A percentile compares a stretch with the other conserved stretches of the same genome.
These are phyloP conservation scores for Ceratitis capitata DNA, from an alignment of 1,140 invertebrate species.

Conservation along the genomic window DNA sequence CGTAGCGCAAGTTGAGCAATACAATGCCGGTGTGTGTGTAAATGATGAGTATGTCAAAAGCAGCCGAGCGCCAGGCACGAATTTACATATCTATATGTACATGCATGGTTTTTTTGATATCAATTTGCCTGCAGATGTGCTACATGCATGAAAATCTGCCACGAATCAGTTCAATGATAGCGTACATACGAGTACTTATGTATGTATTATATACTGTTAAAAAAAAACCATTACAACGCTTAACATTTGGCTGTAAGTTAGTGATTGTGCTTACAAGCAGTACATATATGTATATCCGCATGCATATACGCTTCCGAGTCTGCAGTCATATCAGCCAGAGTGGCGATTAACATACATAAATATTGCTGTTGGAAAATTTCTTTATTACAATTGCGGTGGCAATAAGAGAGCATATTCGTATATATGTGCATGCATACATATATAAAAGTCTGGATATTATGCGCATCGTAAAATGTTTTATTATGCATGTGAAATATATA, in stretches of 20 bases:
- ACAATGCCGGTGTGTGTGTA: background rate
- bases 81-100: background rate
- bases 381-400: too few species aligned
- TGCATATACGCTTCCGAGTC: background rate
- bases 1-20: background rate
- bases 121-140: background rate
- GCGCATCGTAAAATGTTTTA: background rate
- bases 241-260: background rate
- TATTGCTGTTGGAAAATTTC: background rate
- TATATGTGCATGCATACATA: background rate
- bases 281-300: background rate
- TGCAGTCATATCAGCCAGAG: background rate
- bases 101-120: background rate
- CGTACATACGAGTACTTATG: too few species aligned
- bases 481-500: background rate
- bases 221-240: background rate
- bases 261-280: background rate
- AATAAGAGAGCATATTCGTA: too few species aligned
- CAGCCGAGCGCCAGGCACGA: background rate
- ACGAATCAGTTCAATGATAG: background rate
- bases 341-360: conserved; percentile 16
- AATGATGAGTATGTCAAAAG: background rate
- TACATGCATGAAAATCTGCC: background rate
- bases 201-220: background rate
- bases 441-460: background rate